These are phyloP conservation scores for Coreius guichenoti DNA, from an alignment of 2,797 vertebrate species.

Conservation along the genomic window DNA sequence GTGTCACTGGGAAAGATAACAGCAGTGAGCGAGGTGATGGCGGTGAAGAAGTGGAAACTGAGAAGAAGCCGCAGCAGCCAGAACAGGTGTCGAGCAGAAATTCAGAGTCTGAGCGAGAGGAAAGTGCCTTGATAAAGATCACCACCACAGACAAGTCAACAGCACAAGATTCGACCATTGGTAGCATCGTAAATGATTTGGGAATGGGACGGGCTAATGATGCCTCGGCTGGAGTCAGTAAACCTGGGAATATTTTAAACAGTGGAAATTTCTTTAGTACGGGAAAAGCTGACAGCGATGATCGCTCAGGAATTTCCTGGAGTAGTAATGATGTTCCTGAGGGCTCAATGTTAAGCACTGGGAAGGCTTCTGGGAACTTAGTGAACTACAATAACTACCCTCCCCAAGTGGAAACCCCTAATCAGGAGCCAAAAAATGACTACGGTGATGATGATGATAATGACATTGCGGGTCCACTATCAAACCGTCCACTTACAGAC, in stretches of 20 bases:
- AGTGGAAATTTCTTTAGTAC: constrained; percentile 63
- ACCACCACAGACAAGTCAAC: constrained; percentile 82
- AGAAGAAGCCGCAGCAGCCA: constrained; percentile 70
- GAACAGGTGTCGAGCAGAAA: constrained; percentile 65
- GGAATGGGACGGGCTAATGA: constrained; percentile 67
- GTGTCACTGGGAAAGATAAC: constrained; percentile 56
- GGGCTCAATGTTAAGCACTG: constrained; percentile 68
- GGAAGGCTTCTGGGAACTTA: constrained; percentile 79
- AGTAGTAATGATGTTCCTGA: constrained; percentile 67
- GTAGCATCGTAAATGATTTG: constrained; percentile 74
- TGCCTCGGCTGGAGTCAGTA: constrained; percentile 61
- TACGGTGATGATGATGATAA: constrained; percentile 27
- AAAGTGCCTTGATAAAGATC: constrained; percentile 74
- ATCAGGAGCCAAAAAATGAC: constrained; percentile 63
- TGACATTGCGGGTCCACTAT: constrained; percentile 72
- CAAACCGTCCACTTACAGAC: constrained; percentile 84
- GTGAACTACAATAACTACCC: constrained; percentile 86
- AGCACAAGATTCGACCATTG: constrained; percentile 69
- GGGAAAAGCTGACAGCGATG: constrained; percentile 63
- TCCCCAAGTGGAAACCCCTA: constrained; percentile 78
- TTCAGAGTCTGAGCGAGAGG: constrained; percentile 77
- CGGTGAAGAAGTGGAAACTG: constrained; percentile 64
- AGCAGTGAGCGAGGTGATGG: constrained; percentile 72
- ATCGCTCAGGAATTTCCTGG: constrained; percentile 67
- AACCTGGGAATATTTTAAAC: constrained; percentile 46